phyloP scores from a whole-genome alignment of 1,140 invertebrate genomes.

The Centruroides sculpturatus region DNA sequence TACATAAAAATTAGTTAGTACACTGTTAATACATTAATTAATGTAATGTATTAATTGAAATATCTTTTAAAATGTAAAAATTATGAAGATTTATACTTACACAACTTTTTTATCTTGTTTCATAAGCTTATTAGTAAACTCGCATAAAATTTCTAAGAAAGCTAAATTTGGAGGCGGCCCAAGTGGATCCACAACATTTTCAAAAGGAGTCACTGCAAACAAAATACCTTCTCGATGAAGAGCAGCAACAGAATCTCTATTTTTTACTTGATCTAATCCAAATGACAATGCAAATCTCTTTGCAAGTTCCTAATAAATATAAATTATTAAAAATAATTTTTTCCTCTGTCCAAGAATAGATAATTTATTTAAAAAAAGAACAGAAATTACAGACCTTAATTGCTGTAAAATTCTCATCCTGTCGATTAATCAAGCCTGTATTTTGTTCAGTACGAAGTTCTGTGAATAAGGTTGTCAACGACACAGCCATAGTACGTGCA shows the following conservation, averaged over 20 bases:
- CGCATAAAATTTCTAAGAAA: constrained; percentile 85
- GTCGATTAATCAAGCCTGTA: constrained; percentile 26
- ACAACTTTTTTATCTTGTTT: constrained; percentile 92
- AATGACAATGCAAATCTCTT: constrained; percentile 94
- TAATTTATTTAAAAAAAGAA: not conserved
- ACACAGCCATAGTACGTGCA: constrained; percentile 83
- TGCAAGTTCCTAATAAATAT: constrained; percentile 58
- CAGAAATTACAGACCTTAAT: constrained; percentile 47
- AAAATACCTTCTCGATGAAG: constrained; percentile 87
- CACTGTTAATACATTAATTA: not conserved
- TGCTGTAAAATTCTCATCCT: constrained; percentile 63
- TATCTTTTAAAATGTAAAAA: not conserved
- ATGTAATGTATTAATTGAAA: not conserved
- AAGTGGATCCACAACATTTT: constrained; percentile 49
- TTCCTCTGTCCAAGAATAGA: not conserved
- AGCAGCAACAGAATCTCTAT: constrained; percentile 90
- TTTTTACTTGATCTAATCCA: constrained; percentile 92
- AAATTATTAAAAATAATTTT: not conserved
- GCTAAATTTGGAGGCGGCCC: constrained; percentile 70
- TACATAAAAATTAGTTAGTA: constrained; percentile 2
- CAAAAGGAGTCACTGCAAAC: constrained; percentile 60
- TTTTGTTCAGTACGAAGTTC: constrained; percentile 46
- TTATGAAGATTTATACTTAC: constrained; percentile 32
- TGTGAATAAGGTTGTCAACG: constrained; percentile 68
- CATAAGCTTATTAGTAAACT: constrained; percentile 91